Evolutionary conservation across 2,888 invertebrate species (phyloP), one percentile per base, ranked within the genome.

Genomic region (Spilarctia lutea): DNA sequence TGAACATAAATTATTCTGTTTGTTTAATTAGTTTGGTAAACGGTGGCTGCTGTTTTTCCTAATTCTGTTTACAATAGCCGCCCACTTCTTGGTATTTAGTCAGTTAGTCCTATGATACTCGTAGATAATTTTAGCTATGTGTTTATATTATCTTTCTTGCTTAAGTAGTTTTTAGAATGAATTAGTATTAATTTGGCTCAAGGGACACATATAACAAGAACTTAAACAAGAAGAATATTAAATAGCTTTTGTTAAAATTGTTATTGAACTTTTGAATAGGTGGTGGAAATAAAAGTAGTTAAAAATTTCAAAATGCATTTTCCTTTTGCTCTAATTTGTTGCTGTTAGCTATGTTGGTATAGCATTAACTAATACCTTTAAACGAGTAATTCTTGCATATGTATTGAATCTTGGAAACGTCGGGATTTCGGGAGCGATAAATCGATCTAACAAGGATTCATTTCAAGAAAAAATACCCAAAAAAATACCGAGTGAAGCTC

Each of bases 1-100:
- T 42, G 33, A 68, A 68, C 60, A 68, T 45, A 60, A 63, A 73
- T 65, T 73, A 65, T 68, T 68, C 68, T 65, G 35, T 27, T 65
- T 39, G 65, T 69, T 39, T 68, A 74, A 74, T 69, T 69, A 56
- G 65, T 74, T 73, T 30, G 27, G 48, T 69, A 39, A 60, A 45
- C 56, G 71, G 45, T 67, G 52, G 27, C 60, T 42, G 27, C 24
- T 33, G 68, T 42, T 52, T n/a, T 18, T 13, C 52, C 35, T 39
- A 45, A n/a, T 27, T 65, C 18, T 39, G 65, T 56, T 24, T n/a
- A 69, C 56, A 39, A 56, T 56, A 39, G 56, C 56, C 52, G 56
- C 52, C 52, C 30, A 56, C 69, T 35, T 69, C 33, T 56, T 35
- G n/a, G n/a, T 35, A 35, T 56, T 35, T n/a, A 69, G 33, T 56